Evolutionary conservation across 1,140 invertebrate genomes (phyloP).

Genomic region (Drosophila bifasciata): DNA sequence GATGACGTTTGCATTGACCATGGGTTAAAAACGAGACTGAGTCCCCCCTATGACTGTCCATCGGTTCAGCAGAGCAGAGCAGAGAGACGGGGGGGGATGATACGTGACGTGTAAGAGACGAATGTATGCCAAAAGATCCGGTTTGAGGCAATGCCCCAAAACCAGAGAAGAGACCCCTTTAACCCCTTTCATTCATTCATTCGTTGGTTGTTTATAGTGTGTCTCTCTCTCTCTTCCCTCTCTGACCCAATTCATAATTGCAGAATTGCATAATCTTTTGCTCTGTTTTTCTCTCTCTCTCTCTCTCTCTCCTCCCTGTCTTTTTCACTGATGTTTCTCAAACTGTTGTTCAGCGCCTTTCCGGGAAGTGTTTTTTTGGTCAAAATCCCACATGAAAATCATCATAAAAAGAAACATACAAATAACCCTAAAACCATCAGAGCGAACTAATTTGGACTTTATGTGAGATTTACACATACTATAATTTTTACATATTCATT

Average conservation of each 20-base stretch:
- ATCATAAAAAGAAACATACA: conserved; percentile 14
- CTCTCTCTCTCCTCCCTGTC: neutral
- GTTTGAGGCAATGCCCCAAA: conserved; percentile 64
- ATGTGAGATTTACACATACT: conserved; percentile 20
- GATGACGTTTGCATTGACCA: conserved; percentile 60
- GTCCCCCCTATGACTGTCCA: conserved; percentile 1
- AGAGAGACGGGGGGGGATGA: conserved; percentile 4
- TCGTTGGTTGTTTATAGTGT: too few species aligned
- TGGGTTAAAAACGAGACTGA: conserved; percentile 54
- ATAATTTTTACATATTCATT: conserved; percentile 3
- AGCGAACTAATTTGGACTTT: conserved; percentile 52
- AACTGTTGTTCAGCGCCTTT: conserved; percentile 49
- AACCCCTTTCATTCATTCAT: conserved; percentile 48
- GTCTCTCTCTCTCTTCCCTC: too few species aligned
- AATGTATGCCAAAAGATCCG: conserved; percentile 64
- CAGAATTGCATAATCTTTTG: conserved; percentile 62
- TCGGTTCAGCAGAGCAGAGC: too few species aligned
- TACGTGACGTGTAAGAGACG: conserved; percentile 32
- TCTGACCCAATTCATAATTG: conserved; percentile 78
- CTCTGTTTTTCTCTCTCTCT: neutral
- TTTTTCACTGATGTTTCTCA: conserved; percentile 29
- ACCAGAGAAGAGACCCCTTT: conserved; percentile 13
- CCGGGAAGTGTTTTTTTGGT: conserved; percentile 58
- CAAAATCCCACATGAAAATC: conserved; percentile 52
- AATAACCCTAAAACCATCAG: too few species aligned